Percentiles rank a stretch among this genome's conserved stretches.
Conservation (phyloP, 2,113 vertebrate genomes). For the Syngnathoides biaculeatus region DNA sequence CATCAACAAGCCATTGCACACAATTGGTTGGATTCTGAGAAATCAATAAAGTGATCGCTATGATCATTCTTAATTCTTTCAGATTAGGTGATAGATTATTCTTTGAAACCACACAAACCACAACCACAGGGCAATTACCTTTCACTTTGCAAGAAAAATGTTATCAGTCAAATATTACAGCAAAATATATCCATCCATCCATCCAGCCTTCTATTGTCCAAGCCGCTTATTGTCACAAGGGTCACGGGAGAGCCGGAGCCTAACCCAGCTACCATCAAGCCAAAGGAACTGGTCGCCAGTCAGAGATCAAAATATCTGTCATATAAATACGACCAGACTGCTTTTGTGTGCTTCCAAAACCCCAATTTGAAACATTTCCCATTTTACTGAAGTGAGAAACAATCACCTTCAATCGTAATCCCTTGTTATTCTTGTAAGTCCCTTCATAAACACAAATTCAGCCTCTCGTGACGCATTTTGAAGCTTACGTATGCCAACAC, state of each 20-base stretch:
- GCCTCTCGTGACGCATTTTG: conserved; percentile 18
- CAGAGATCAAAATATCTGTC: neutral
- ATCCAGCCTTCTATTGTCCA: too few relatives aligned
- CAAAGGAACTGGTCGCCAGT: too few relatives aligned
- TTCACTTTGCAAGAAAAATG: neutral
- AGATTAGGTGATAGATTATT: neutral
- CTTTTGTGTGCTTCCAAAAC: neutral
- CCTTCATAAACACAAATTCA: conserved; percentile 1
- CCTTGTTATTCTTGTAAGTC: conserved; percentile 9
- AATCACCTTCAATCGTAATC: neutral
- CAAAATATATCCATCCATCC: too few relatives aligned
- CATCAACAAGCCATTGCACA: neutral
- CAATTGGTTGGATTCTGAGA: neutral
- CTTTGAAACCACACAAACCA: neutral
- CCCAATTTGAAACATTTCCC: neutral
- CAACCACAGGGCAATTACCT: neutral
- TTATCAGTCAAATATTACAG: neutral
- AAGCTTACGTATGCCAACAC: conserved; percentile 29
- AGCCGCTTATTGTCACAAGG: too few relatives aligned
- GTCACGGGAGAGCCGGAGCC: too few relatives aligned
- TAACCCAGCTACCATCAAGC: too few relatives aligned
- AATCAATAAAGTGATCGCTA: too few relatives aligned
- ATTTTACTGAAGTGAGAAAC: conserved; percentile 4
- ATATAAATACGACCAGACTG: neutral
- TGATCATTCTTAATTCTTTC: neutral